Conservation (phyloP, 2,113 vertebrate species). For the Poeciliopsis turrubarensis region DNA sequence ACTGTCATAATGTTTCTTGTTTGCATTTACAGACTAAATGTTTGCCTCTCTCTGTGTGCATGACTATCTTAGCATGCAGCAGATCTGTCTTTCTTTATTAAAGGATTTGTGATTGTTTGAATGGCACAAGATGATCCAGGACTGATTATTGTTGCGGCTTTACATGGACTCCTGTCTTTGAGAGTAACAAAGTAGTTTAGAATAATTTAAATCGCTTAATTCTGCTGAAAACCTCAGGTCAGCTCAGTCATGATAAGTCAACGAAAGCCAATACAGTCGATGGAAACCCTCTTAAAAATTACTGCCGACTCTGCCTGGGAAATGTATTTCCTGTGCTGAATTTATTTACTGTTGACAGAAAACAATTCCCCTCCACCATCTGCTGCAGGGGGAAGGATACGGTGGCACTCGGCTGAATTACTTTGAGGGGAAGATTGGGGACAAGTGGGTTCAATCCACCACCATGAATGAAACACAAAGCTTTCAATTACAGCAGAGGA, state of each 20-base stretch:
- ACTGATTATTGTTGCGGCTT: background rate
- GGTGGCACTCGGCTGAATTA: conserved; percentile 19
- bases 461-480: conserved; percentile 24
- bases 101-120: background rate
- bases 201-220: background rate
- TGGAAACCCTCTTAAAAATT: conserved; percentile 37
- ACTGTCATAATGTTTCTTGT: too few relatives aligned
- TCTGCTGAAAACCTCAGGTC: conserved; percentile 2
- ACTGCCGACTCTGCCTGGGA: conserved; percentile 19
- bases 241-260: conserved; percentile 20
- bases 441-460: conserved; percentile 39
- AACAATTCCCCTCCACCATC: conserved; percentile 31
- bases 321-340: conserved; percentile 39
- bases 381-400: conserved; percentile 24
- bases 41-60: too few relatives aligned
- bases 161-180: background rate
- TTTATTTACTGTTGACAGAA: conserved; percentile 62
- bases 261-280: conserved; percentile 19
- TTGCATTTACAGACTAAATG: too few relatives aligned
- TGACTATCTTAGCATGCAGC: background rate
- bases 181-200: background rate
- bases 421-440: conserved; percentile 30
- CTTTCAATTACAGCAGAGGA: conserved; percentile 13
- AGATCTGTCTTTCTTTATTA: background rate
- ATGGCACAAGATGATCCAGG: background rate